Base-by-base conservation (phyloP, 2,888 invertebrate genomes). In the Orchesellides sinensis region DNA sequence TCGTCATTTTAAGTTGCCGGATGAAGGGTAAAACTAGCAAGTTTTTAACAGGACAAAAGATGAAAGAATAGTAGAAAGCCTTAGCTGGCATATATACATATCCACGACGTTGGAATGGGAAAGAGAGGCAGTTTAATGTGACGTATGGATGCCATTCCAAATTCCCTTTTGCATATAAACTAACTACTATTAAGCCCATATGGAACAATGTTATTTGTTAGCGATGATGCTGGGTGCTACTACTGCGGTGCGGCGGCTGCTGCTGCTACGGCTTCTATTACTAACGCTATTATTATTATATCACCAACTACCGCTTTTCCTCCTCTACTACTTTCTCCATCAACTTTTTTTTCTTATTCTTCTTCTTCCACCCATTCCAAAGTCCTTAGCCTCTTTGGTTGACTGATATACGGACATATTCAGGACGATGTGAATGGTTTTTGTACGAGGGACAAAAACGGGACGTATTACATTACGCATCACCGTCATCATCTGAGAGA, bases 151-250 rank as follows among this genome's bases (percentile, higher is more conserved):
- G 83, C 86, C 85, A 87, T 88, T 87, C 84, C 85, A 85, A 86
- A 87, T 86, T 86, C 87, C 85, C 88, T 88, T 88, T 88, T 87
- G 85, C 87, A 86, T 86, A 86, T 85, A 87, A 86, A 87, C 86
- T 87, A 87, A 87, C 86, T 87, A 85, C 86, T 86, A n/a, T 86
- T 84, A 85, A 86, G 83, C 84, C 85, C 86, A 87, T 84, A 85
- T 85, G 88, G 81, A 81, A 81, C 81, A 81, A 74, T 68, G 81
- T 74, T 81, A 81, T 81, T 81, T 81, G 81, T 81, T 81, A 81
- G 81, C 81, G 73, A 80, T 80, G 80, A 80, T 80, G 80, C 72
- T 65, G 61, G 35, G 54, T 54, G 19, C 47, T 52, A 35, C 45
- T 74, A 69, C 74, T 74, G 80, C 66, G 32, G 49, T 56, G 56